These are phyloP conservation scores for Myanophis thanlyinensis DNA, from an alignment of 2,113 vertebrate species.

Conservation along the genomic window DNA sequence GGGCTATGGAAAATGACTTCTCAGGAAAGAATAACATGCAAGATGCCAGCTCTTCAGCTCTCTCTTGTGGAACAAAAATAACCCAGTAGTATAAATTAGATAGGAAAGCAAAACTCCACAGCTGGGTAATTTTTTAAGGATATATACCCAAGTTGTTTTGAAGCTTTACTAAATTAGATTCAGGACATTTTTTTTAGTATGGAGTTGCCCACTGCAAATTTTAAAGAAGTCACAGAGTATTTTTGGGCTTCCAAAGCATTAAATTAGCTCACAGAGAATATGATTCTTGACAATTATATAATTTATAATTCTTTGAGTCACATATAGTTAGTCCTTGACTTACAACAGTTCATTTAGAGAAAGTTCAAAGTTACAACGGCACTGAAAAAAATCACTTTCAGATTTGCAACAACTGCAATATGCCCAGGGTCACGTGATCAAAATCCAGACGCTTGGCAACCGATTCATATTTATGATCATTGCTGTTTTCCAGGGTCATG, in stretches of 20 bases:
- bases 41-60: not conserved
- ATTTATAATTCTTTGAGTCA: not conserved
- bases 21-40: not conserved
- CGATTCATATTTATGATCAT: not conserved
- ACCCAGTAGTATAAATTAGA: not conserved
- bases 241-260: not conserved
- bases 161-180: not conserved
- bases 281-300: not conserved
- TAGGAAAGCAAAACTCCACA: not conserved
- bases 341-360: not conserved
- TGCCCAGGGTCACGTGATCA: not conserved
- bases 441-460: not conserved
- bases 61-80: slow-evolving; percentile 1
- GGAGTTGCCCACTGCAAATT: not conserved
- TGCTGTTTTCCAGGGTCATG: not conserved
- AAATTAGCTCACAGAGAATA: not conserved
- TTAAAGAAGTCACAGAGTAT: not conserved
- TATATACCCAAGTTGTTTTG: not conserved
- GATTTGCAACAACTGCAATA: not conserved
- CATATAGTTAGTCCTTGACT: not conserved
- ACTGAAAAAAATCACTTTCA: not conserved
- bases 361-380: not conserved
- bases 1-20: not conserved
- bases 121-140: not conserved
- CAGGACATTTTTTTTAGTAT: not conserved